These are phyloP conservation scores for Halcyon smyrnensis DNA, from an alignment of 2,797 vertebrate genomes.

Conservation along the genomic window DNA sequence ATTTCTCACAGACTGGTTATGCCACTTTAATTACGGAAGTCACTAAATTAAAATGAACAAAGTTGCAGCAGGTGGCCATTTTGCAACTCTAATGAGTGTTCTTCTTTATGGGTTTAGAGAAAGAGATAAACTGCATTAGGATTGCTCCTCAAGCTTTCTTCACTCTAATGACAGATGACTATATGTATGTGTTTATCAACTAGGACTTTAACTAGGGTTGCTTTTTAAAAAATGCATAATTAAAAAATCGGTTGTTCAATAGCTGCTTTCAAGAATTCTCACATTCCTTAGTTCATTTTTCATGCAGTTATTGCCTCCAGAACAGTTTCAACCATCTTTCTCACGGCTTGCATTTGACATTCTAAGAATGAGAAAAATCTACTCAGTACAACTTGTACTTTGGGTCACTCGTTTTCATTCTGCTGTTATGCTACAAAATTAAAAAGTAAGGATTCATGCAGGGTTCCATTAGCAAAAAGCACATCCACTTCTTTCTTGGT, in stretches of 20 bases:
- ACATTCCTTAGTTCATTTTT: not conserved
- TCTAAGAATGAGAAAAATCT: not conserved
- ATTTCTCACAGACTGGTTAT: not conserved
- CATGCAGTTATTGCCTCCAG: not conserved
- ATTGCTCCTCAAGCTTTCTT: not conserved
- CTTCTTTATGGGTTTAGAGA: not conserved
- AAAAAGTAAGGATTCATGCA: not conserved
- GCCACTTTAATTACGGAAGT: not conserved
- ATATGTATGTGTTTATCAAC: not conserved
- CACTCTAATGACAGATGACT: not conserved
- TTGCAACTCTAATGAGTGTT: not conserved
- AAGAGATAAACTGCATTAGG: not conserved
- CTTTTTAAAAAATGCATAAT: not conserved
- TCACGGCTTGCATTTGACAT: not conserved
- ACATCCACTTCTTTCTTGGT: not conserved
- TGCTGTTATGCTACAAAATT: not conserved
- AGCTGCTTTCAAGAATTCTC: constrained; percentile 7
- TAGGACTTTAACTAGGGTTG: not conserved
- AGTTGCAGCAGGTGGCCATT: not conserved
- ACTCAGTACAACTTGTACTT: not conserved
- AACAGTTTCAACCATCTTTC: not conserved
- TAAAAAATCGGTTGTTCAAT: constrained; percentile 29
- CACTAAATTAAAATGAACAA: not conserved
- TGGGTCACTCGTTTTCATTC: constrained; percentile 3
- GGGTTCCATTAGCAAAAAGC: not conserved